Conservation (phyloP, 1,140 invertebrate genomes). For the Drosophila ironensis region DNA sequence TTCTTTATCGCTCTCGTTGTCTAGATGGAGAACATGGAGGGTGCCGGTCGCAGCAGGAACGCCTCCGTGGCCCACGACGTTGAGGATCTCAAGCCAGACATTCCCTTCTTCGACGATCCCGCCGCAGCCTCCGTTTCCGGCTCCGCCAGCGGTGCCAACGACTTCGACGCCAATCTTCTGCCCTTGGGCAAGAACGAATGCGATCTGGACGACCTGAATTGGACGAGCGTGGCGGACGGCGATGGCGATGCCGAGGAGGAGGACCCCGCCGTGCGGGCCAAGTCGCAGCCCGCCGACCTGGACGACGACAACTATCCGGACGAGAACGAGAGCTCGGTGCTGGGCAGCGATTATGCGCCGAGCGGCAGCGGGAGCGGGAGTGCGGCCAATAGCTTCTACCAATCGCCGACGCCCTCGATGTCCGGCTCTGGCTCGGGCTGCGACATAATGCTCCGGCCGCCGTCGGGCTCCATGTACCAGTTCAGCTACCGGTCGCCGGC, state of each 20-base stretch:
- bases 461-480: conserved; percentile 55
- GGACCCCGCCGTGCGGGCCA: background rate
- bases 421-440: conserved; percentile 27
- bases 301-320: conserved; percentile 60
- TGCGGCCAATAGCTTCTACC: conserved; percentile 59
- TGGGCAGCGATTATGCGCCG: conserved; percentile 47
- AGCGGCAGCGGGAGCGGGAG: conserved; percentile 43
- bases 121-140: background rate
- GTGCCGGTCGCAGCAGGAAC: conserved; percentile 36
- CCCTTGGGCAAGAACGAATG: conserved; percentile 23
- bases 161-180: conserved; percentile 15
- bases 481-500: conserved; percentile 56
- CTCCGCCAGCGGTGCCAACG: background rate
- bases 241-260: conserved; percentile 2
- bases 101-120: conserved; percentile 66
- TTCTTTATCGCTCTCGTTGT: conserved; percentile 3
- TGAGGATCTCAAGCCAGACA: conserved; percentile 75
- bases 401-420: conserved; percentile 50
- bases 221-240: conserved; percentile 17
- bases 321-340: conserved; percentile 38
- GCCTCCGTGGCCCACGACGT: conserved; percentile 29
- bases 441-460: conserved; percentile 60
- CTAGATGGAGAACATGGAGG: conserved; percentile 38
- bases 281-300: background rate
- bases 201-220: conserved; percentile 21